These are phyloP conservation scores for Aphyosemion australe DNA, from an alignment of 2,113 vertebrate species.

Conservation along the genomic window DNA sequence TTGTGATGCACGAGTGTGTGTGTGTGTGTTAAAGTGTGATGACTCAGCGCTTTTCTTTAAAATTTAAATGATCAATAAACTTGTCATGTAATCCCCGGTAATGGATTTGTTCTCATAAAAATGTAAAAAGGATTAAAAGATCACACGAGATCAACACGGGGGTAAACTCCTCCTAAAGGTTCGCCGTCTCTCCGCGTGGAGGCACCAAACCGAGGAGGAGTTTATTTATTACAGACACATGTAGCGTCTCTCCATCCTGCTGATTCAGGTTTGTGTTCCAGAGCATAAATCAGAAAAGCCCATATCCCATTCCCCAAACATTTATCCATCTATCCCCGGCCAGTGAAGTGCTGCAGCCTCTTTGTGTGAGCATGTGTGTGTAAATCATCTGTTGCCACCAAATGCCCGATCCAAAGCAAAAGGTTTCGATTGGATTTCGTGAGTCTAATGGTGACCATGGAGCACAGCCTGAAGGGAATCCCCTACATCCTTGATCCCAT, in stretches of 20 bases:
- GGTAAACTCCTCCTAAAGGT: conserved; percentile 33
- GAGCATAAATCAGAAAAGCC: conserved; percentile 63
- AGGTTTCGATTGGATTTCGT: conserved; percentile 18
- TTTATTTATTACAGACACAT: conserved; percentile 60
- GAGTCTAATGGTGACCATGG: conserved; percentile 17
- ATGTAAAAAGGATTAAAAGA: conserved; percentile 19
- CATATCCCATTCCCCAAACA: conserved; percentile 28
- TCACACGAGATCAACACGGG: conserved; percentile 15
- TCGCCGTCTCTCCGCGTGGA: conserved; percentile 18
- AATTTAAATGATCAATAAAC: conserved; percentile 53
- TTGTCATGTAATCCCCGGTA: conserved; percentile 14
- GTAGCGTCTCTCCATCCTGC: conserved; percentile 43
- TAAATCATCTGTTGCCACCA: conserved; percentile 40
- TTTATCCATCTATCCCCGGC: conserved; percentile 29
- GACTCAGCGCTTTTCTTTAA: conserved; percentile 31
- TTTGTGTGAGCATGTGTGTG: conserved; percentile 30
- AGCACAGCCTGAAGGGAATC: conserved; percentile 27
- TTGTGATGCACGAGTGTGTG: background rate
- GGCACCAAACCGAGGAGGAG: conserved; percentile 48
- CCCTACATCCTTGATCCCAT: conserved; percentile 23
- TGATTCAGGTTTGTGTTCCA: conserved; percentile 68
- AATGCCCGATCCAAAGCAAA: conserved; percentile 11
- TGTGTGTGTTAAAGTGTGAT: background rate
- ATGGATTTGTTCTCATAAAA: conserved; percentile 28
- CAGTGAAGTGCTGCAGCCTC: conserved; percentile 20